Evolutionary conservation across 2,797 vertebrate genomes (phyloP).

Genomic region (Eurystomus glaucurus): DNA sequence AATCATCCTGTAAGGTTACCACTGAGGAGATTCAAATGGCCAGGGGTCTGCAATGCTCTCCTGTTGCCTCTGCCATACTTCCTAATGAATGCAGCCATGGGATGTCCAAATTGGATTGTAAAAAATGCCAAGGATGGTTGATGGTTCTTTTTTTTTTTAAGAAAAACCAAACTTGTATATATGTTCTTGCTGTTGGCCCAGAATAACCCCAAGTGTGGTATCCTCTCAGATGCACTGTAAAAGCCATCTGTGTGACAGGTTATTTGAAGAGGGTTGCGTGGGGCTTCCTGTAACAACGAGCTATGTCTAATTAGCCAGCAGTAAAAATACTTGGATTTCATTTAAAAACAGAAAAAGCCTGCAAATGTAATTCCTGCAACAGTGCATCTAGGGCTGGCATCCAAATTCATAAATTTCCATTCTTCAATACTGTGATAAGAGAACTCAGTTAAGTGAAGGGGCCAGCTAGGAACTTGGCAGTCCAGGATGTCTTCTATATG

Average conservation of each 20-base stretch:
- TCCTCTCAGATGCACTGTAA: not conserved
- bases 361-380: not conserved
- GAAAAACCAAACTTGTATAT: not conserved
- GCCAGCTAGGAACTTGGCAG: not conserved
- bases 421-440: not conserved
- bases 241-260: not conserved
- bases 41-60: not conserved
- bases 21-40: fast-evolving
- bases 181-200: not conserved
- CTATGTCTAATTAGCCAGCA: not conserved
- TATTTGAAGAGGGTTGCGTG: not conserved
- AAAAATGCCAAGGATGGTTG: not conserved
- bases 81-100: fast-evolving
- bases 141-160: not conserved
- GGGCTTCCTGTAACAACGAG: not conserved
- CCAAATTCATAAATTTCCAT: not conserved
- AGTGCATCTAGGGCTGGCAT: not conserved
- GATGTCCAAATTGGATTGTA: not conserved
- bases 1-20: not conserved
- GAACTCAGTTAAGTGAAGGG: not conserved
- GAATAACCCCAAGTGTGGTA: not conserved
- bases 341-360: not conserved
- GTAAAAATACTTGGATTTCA: not conserved
- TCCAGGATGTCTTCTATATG: fast-evolving
- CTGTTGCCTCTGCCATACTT: not conserved